Conservation (phyloP, 2,113 vertebrate species). For the Actenoides lindsayi region DNA sequence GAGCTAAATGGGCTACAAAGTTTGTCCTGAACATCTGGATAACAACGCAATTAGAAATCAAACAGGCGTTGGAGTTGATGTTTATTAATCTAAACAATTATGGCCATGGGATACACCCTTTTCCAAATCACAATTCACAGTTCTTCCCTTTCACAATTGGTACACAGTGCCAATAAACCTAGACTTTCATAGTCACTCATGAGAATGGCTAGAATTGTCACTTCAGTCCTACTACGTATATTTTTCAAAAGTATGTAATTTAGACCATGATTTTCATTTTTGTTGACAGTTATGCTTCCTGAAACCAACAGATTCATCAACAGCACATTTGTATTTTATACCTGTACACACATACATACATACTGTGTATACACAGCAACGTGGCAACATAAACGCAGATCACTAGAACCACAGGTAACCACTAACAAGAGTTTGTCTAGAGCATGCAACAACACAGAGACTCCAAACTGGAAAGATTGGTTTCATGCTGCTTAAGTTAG, state of each 20-base stretch:
- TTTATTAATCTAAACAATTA: not conserved
- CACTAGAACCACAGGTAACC: not conserved
- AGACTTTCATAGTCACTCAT: not conserved
- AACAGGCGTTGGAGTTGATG: not conserved
- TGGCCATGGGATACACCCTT: not conserved
- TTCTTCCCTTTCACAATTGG: not conserved
- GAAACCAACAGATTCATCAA: not conserved
- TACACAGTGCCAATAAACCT: not conserved
- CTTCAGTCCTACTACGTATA: not conserved
- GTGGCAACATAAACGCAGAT: not conserved
- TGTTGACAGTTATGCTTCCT: not conserved
- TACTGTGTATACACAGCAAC: not conserved
- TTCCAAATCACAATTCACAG: not conserved
- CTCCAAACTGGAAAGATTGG: slow-evolving; percentile 31
- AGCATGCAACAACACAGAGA: not conserved
- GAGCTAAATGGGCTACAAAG: not conserved
- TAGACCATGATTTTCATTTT: not conserved
- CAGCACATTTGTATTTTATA: not conserved
- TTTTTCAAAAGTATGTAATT: not conserved
- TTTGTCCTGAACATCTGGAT: not conserved
- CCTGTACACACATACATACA: not conserved
- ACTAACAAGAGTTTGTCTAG: slow-evolving; percentile 1
- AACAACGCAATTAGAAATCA: not conserved
- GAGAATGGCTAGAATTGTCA: not conserved
- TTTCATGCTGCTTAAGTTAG: not conserved